Percentiles rank a stretch among this genome's conserved stretches.
phyloP scores from a whole-genome alignment of 2,113 vertebrate genomes.

The Zosterops borbonicus region DNA sequence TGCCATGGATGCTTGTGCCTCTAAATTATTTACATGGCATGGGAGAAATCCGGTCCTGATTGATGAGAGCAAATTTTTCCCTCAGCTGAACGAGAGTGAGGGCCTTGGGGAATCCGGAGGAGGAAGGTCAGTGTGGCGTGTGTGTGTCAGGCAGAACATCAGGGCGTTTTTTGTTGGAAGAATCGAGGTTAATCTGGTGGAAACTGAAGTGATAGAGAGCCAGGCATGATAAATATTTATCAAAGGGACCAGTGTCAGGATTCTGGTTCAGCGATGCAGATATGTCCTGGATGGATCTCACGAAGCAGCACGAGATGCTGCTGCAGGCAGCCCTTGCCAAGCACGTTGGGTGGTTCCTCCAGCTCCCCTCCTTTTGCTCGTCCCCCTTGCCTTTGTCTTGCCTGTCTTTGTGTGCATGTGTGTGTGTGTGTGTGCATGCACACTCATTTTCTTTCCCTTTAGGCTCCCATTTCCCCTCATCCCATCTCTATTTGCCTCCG shows the following conservation, averaged over 20 bases:
- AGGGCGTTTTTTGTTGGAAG: slow-evolving; percentile 28
- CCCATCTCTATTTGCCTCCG: neutral
- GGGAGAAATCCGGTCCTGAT: slow-evolving; percentile 64
- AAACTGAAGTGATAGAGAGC: slow-evolving; percentile 62
- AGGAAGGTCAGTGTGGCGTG: neutral
- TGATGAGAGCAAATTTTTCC: slow-evolving; percentile 33
- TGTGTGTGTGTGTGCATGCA: neutral
- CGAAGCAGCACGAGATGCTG: neutral
- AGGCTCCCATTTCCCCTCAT: neutral
- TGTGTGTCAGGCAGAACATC: slow-evolving; percentile 2
- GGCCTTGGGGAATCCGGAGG: neutral
- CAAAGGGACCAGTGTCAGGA: neutral
- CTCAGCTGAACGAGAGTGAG: neutral
- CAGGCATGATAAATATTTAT: slow-evolving; percentile 59
- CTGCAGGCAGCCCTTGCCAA: neutral
- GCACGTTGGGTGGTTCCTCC: neutral
- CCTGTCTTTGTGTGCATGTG: neutral
- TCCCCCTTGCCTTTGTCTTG: slow-evolving; percentile 38
- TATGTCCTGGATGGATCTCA: neutral
- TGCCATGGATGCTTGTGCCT: slow-evolving; percentile 65
- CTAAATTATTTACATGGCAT: slow-evolving; percentile 76
- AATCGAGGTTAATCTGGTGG: slow-evolving; percentile 61
- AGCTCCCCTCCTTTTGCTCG: neutral
- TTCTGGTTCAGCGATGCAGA: neutral
- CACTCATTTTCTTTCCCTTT: slow-evolving; percentile 29